Conservation (phyloP, 2,888 invertebrate genomes). For the Drosophila maculinotata region DNA sequence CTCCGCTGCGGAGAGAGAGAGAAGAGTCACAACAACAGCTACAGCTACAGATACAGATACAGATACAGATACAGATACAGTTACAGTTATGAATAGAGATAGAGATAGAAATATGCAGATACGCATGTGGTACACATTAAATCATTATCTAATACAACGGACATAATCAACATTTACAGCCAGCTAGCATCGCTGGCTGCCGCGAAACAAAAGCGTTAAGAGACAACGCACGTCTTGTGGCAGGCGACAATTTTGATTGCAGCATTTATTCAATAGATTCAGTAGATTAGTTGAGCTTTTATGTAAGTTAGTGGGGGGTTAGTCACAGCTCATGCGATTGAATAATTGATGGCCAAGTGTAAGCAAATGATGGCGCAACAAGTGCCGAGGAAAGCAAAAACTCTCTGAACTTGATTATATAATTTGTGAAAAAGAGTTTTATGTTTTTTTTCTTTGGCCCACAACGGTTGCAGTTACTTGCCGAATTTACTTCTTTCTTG, state of each 20-base stretch:
- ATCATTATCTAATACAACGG: constrained; percentile 70
- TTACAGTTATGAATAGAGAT: constrained; percentile 20
- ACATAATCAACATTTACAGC: constrained; percentile 59
- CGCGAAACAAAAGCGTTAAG: constrained; percentile 41
- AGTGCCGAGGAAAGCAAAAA: constrained; percentile 36
- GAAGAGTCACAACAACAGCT: constrained; percentile 30
- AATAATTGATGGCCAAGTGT: constrained; percentile 69
- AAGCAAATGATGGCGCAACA: constrained; percentile 65
- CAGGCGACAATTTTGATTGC: constrained; percentile 60
- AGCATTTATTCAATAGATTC: constrained; percentile 71
- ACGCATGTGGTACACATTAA: constrained; percentile 34
- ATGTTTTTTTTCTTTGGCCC: constrained; percentile 6
- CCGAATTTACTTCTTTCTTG: constrained; percentile 47
- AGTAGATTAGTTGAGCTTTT: constrained; percentile 63
- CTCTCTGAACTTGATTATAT: constrained; percentile 44
- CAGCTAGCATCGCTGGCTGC: constrained; percentile 6
- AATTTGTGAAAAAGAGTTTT: constrained; percentile 51
- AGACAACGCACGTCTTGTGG: constrained; percentile 10
- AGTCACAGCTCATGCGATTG: constrained; percentile 56
- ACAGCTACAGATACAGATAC: constrained; percentile 22
- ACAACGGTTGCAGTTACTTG: constrained; percentile 59
- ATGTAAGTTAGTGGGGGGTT: constrained; percentile 61
- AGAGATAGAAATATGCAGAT: too few relatives aligned
- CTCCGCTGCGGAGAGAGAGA: constrained; percentile 29
- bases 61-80: constrained; percentile 17